phyloP scores from a whole-genome alignment of 2,888 invertebrate species.

The Leptopterna dolabrata region DNA sequence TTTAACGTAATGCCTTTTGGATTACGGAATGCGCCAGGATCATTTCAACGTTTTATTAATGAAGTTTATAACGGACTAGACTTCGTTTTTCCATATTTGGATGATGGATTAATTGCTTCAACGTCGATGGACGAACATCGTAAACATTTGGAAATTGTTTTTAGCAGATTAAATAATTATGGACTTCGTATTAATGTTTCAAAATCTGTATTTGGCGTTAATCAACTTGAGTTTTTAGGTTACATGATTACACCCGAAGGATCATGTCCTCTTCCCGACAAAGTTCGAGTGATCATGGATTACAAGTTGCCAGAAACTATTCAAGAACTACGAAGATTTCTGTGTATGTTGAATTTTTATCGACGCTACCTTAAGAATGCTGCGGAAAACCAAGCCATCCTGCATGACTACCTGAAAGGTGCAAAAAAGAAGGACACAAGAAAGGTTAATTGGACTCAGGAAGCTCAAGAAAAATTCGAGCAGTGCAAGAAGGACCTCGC shows the following conservation, averaged over 20 bases:
- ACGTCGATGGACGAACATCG: conserved; percentile 55
- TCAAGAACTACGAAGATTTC: conserved; percentile 60
- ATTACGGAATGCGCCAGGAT: conserved; percentile 61
- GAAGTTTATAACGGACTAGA: conserved; percentile 47
- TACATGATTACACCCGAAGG: conserved; percentile 45
- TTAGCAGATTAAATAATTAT: conserved; percentile 9
- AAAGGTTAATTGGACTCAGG: background rate
- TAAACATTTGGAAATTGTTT: conserved; percentile 27
- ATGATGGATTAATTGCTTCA: conserved; percentile 62
- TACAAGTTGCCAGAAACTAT: conserved; percentile 45
- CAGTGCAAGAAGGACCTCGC: conserved; percentile 1
- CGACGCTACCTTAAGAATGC: conserved; percentile 63
- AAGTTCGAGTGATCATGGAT: conserved; percentile 53
- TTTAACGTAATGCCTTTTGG: conserved; percentile 41
- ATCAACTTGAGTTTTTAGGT: conserved; percentile 52
- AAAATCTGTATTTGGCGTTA: conserved; percentile 35
- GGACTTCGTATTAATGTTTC: conserved; percentile 30
- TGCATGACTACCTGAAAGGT: conserved; percentile 26
- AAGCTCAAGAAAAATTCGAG: background rate
- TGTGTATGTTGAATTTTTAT: conserved; percentile 66
- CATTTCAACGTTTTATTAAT: conserved; percentile 64
- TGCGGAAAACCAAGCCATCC: conserved; percentile 54
- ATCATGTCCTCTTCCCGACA: conserved; percentile 45
- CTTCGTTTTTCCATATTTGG: conserved; percentile 63
- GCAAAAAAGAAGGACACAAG: background rate